These are phyloP conservation scores for Microctenopoma stevenorrisi DNA, from an alignment of 2,797 vertebrate genomes.

Conservation along the genomic window DNA sequence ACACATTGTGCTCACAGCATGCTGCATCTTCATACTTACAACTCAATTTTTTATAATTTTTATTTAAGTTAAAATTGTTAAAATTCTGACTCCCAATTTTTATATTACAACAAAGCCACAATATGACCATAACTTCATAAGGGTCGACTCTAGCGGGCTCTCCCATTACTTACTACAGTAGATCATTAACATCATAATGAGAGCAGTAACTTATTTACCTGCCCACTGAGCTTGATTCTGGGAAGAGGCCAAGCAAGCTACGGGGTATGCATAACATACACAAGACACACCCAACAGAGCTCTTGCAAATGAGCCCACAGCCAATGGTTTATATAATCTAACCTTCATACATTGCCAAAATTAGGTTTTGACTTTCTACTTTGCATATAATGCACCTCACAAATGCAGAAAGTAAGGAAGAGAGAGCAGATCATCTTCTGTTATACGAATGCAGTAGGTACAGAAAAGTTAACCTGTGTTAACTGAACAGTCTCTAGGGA, in stretches of 20 bases:
- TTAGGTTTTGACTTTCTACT: background rate
- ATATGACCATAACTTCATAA: too few species aligned
- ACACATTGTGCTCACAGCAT: too few species aligned
- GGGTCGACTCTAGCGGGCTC: too few species aligned
- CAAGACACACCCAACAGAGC: background rate
- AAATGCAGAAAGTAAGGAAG: too few species aligned
- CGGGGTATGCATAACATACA: constrained; percentile 6
- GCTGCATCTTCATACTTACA: too few species aligned
- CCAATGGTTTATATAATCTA: background rate
- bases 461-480: too few species aligned
- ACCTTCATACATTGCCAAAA: background rate
- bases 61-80: too few species aligned
- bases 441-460: background rate
- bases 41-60: too few species aligned
- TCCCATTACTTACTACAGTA: too few species aligned
- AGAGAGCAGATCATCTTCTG: background rate
- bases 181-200: constrained; percentile 1
- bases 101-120: too few species aligned
- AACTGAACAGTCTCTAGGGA: too few species aligned
- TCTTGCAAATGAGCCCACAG: background rate
- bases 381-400: background rate
- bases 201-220: constrained; percentile 21
- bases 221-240: constrained; percentile 32
- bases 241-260: constrained; percentile 17
- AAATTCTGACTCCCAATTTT: too few species aligned